phyloP scores from a whole-genome alignment of 2,888 invertebrate species.

The Eupithecia exiguata region DNA sequence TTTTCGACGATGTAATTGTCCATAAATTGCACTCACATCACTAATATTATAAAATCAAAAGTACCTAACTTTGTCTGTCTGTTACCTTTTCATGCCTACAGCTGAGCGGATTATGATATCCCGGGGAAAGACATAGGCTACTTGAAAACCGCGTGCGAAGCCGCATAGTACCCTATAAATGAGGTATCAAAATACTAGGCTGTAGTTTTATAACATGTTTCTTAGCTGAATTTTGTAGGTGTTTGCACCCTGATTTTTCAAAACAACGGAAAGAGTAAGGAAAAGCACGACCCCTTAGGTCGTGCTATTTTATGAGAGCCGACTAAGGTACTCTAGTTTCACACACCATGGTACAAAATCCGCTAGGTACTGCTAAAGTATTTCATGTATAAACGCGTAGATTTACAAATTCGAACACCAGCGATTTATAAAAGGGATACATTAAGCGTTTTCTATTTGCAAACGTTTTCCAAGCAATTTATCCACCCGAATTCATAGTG shows the following conservation, averaged over 20 bases:
- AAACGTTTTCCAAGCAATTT: constrained; percentile 30
- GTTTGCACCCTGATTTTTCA: background rate
- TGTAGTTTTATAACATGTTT: background rate
- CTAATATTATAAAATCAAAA: too few relatives aligned
- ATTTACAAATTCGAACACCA: constrained; percentile 1
- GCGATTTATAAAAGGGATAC: background rate
- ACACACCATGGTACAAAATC: background rate
- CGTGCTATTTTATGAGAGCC: background rate
- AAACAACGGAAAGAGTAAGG: background rate
- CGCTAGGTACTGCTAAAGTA: background rate
- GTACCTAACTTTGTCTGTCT: too few relatives aligned
- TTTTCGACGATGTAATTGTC: too few relatives aligned
- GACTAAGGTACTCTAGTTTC: background rate
- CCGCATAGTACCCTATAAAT: too few relatives aligned
- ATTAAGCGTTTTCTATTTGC: constrained; percentile 26
- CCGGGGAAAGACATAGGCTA: too few relatives aligned
- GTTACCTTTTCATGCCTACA: too few relatives aligned
- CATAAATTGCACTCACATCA: too few relatives aligned
- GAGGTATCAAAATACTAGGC: background rate
- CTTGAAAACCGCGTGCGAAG: too few relatives aligned
- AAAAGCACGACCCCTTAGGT: too few relatives aligned
- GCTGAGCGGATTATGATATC: too few relatives aligned
- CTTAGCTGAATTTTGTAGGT: background rate
- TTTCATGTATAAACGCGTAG: background rate
- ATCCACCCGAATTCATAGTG: constrained; percentile 28